Base-by-base conservation (phyloP, 2,113 vertebrate genomes). In the Zapus hudsonius region DNA sequence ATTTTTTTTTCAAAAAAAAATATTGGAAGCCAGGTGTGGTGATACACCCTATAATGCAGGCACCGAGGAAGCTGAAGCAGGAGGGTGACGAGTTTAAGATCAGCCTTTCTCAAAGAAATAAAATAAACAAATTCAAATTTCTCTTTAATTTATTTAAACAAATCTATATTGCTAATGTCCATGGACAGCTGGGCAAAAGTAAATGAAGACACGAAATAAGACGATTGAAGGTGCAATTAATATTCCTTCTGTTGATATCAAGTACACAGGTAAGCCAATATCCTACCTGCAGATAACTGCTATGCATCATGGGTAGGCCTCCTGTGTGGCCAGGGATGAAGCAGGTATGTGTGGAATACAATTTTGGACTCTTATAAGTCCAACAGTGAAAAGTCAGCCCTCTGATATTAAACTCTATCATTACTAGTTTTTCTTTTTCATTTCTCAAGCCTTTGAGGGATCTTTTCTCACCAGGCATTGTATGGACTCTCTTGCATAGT, bases 131-230 rank as follows among this genome's bases (percentile, higher is more conserved):
- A 90, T 78, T 84, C 76, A 16, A 88, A 72, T 38, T 67, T 84
- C 2, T 83, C 74, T 94, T 73, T 61, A 69, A 78, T 92, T 87
- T 79, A 6, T 42, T 92, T 42, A 91, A 91, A 61, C 70, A 42
- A 70, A 73, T 89, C 36, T 70, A 31, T 87, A 81, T 47, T 55
- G 22, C 47, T 88, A 66, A 44, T 73, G 22, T 63, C 33, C 15
- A 0, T n/a, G 89, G 47, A 15, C 27, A 80, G n/a, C 5, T 52
- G 31, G 52, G 10, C 5, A 92, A 90, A 86, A 76, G 0, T 74
- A n/a, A 74, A 44, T 85, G 69, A 64, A 11, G 29, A 83, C 12
- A 89, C 57, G 22, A 6, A 80, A 63, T 10, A 66, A 8, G 80
- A 64, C 6, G 4, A 69, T 16, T 70, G 6, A 33, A 4, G 2